Conservation (phyloP, 2,888 invertebrate genomes). For the Oscheius onirici region DNA sequence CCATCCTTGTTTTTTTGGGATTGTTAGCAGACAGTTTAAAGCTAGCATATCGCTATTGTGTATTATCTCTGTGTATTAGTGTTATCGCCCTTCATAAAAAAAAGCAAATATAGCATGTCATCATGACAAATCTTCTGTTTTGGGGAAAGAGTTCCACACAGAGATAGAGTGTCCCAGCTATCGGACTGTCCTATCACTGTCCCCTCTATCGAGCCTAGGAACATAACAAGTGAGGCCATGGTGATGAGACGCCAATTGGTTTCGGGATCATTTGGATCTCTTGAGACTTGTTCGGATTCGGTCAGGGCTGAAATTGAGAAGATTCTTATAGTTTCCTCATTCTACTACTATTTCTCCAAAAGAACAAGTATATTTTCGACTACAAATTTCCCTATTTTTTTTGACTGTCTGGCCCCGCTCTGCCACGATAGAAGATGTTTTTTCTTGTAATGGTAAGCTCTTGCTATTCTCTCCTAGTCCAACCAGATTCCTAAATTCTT, state of each 20-base stretch:
- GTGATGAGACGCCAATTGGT: slow-evolving; percentile 10
- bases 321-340: not conserved
- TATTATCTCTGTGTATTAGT: no score
- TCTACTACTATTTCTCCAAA: not conserved
- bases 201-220: slow-evolving; percentile 12
- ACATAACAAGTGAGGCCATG: slow-evolving; percentile 4
- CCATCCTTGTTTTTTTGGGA: no score
- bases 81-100: no score
- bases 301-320: not conserved
- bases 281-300: not conserved
- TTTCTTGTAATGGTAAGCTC: no score
- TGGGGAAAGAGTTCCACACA: slow-evolving; percentile 14
- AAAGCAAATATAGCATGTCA: slow-evolving; percentile 21
- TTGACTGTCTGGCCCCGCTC: no score
- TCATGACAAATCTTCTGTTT: slow-evolving; percentile 22
- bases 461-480: no score
- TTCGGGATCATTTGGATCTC: not conserved
- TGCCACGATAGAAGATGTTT: no score
- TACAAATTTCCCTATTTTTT: no score
- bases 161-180: slow-evolving; percentile 6
- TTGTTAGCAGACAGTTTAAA: no score
- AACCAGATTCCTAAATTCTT: no score
- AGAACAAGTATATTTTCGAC: no score
- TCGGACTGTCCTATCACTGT: slow-evolving; percentile 11
- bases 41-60: no score